Percentiles rank a stretch among this genome's conserved stretches.
phyloP scores from a whole-genome alignment of 2,797 vertebrate species.

The Lates japonicus region DNA sequence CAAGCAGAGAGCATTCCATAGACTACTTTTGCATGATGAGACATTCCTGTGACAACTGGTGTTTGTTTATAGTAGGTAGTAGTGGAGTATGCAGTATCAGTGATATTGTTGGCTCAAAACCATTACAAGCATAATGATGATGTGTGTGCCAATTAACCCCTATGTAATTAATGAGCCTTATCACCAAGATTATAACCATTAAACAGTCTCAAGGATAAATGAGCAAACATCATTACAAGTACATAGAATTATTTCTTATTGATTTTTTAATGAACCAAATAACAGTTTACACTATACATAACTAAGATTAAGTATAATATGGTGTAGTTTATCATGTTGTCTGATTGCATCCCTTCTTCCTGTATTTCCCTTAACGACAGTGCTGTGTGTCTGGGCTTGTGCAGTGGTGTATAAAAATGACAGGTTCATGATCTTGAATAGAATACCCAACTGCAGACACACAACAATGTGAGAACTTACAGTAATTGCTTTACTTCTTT shows the following conservation, averaged over 20 bases:
- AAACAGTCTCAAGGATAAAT: slow-evolving; percentile 27
- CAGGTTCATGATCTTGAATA: slow-evolving; percentile 24
- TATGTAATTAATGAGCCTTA: slow-evolving; percentile 39
- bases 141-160: slow-evolving; percentile 21
- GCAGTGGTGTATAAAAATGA: slow-evolving; percentile 24
- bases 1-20: slow-evolving; percentile 39
- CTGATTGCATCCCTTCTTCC: background rate
- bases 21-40: slow-evolving; percentile 43
- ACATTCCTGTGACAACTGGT: slow-evolving; percentile 47
- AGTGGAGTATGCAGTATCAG: slow-evolving; percentile 2
- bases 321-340: background rate
- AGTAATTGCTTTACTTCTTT: slow-evolving; percentile 39
- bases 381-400: background rate
- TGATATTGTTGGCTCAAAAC: slow-evolving; percentile 32
- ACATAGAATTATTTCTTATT: slow-evolving; percentile 28
- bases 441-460: slow-evolving; percentile 36
- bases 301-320: slow-evolving; percentile 5
- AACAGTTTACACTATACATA: slow-evolving; percentile 10
- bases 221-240: slow-evolving; percentile 25
- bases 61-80: slow-evolving; percentile 52
- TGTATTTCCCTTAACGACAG: background rate
- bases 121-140: slow-evolving; percentile 45
- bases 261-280: slow-evolving; percentile 31
- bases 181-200: slow-evolving; percentile 22
- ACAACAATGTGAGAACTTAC: background rate